Conservation (phyloP, 2,888 invertebrate species). For the Orgyia antiqua region DNA sequence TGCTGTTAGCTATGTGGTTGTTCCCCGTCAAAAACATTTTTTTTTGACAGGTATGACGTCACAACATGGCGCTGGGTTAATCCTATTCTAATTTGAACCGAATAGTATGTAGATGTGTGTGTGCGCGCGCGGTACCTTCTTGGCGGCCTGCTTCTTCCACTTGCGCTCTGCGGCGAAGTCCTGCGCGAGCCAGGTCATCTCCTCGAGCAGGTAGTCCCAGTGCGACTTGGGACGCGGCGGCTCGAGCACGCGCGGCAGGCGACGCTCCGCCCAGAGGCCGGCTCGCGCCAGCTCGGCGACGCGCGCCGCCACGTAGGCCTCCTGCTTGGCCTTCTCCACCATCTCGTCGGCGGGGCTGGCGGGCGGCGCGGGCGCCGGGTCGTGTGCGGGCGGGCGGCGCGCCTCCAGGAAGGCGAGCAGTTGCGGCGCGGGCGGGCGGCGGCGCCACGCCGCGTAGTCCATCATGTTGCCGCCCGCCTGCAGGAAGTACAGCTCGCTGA, state of each 20-base stretch:
- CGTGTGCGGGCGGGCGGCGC: conserved; percentile 77
- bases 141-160: conserved; percentile 97
- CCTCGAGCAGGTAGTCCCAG: conserved; percentile 99
- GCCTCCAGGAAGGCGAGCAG: conserved; percentile 87
- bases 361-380: conserved; percentile 14
- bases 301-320: conserved; percentile 95
- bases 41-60: too few species aligned
- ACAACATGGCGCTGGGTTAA: too few species aligned
- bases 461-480: conserved; percentile 92
- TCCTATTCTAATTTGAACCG: too few species aligned
- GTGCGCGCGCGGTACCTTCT: conserved; percentile 76
- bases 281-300: conserved; percentile 94
- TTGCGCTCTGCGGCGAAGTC: conserved; percentile 98
- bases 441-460: conserved; percentile 91
- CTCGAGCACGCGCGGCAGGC: conserved; percentile 94
- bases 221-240: conserved; percentile 94
- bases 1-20: too few species aligned
- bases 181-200: conserved; percentile 98
- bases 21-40: too few species aligned
- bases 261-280: conserved; percentile 95
- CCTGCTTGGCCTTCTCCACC: conserved; percentile 77
- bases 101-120: not conserved
- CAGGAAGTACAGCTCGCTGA: conserved; percentile 91
- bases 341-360: conserved; percentile 58
- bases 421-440: conserved; percentile 86